phyloP scores from a whole-genome alignment of 2,888 invertebrate species.

The Agapetus fuscipes region DNA sequence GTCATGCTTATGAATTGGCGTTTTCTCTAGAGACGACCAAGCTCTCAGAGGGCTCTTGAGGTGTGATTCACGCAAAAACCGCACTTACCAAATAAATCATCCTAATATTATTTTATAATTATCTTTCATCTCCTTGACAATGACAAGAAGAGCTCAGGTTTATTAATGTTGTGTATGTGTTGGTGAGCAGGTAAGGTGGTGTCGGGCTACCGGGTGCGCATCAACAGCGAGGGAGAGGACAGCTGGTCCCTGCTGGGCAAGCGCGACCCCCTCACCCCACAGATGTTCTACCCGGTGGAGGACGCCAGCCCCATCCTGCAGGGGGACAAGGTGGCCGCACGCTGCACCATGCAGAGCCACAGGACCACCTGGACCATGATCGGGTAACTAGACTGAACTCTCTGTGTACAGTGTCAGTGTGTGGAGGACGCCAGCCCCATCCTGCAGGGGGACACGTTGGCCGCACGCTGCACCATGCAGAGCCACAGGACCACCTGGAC shows the following conservation, averaged over 20 bases:
- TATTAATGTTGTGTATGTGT: no score
- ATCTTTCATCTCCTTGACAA: no score
- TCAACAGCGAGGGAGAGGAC: conserved; percentile 48
- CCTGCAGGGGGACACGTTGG: conserved; percentile 61
- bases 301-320: conserved; percentile 50
- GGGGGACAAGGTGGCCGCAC: conserved; percentile 74
- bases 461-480: conserved; percentile 88
- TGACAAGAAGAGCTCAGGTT: no score
- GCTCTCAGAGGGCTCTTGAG: no score
- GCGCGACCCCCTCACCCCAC: conserved; percentile 76
- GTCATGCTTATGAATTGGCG: no score
- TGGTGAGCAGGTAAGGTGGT: conserved; percentile 72
- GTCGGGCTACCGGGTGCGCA: conserved; percentile 67
- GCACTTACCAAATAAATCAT: no score
- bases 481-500: conserved; percentile 57
- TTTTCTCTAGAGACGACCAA: no score
- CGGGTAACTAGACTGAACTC: conserved; percentile 69
- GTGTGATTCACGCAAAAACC: no score
- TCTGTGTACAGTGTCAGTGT: no score
- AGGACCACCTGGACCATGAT: conserved; percentile 54
- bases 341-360: conserved; percentile 85
- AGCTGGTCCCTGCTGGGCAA: conserved; percentile 79
- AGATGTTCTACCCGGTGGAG: conserved; percentile 87
- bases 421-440: conserved; percentile 56
- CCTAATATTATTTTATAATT: no score